Evolutionary conservation across 1,140 invertebrate species (phyloP).

Genomic region (Chironomus tepperi): DNA sequence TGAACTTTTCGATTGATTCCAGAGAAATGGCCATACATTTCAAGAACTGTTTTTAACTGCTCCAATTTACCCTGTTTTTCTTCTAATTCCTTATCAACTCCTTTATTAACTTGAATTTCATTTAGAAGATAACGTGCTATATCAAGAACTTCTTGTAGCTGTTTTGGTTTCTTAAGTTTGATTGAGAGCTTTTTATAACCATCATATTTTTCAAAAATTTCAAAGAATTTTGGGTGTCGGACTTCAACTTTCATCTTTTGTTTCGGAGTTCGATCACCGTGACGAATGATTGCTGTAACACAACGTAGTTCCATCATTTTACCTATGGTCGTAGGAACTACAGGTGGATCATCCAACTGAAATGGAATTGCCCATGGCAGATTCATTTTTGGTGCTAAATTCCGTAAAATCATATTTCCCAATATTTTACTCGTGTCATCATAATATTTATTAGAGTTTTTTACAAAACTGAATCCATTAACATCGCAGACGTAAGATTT

Average conservation of each 20-base stretch:
- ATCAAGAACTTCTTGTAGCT: conserved; percentile 95
- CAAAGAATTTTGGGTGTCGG: conserved; percentile 98
- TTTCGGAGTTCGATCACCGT: conserved; percentile 97
- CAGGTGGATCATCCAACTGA: conserved; percentile 95
- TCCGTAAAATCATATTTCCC: conserved; percentile 83
- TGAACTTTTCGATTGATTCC: conserved; percentile 99
- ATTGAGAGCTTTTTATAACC: conserved; percentile 92
- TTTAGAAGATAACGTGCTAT: conserved; percentile 80
- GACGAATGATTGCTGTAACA: conserved; percentile 96
- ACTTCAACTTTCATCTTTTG: conserved; percentile 99
- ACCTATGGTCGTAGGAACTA: conserved; percentile 97
- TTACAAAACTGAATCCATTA: conserved; percentile 99
- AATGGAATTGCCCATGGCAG: conserved; percentile 96
- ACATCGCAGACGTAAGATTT: conserved; percentile 99
- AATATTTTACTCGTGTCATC: conserved; percentile 98
- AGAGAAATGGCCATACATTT: conserved; percentile 99
- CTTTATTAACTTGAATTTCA: conserved; percentile 71
- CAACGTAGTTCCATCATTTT: conserved; percentile 99
- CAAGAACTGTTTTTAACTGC: conserved; percentile 94
- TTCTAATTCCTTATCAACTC: conserved; percentile 85
- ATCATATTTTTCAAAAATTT: conserved; percentile 96
- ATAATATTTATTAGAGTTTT: conserved; percentile 99
- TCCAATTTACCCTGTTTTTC: conserved; percentile 95
- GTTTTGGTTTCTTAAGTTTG: conserved; percentile 95
- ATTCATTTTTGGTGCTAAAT: conserved; percentile 87